A percentile compares a stretch with the other conserved stretches of the same genome.
phyloP scores from a whole-genome alignment of 2,888 invertebrate species.

The Drosophila anomalata region DNA sequence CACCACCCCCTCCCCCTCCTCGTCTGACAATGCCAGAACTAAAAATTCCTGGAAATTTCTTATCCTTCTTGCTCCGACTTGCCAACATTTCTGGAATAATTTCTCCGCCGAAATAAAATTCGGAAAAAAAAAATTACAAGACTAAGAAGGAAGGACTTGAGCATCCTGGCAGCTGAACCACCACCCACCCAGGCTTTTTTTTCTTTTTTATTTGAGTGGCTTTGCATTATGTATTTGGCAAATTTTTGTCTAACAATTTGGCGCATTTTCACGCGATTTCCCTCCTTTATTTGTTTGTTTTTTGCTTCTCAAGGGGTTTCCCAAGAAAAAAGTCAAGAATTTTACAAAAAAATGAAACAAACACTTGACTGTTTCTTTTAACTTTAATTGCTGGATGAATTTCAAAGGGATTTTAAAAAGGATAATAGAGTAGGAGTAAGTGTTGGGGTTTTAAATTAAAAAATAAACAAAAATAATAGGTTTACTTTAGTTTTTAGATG shows the following conservation, averaged over 20 bases:
- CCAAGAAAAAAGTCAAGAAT: neutral
- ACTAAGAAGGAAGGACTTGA: neutral
- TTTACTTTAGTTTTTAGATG: neutral
- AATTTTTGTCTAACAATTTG: slow-evolving; percentile 72
- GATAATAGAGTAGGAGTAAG: neutral
- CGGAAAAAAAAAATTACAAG: slow-evolving; percentile 47
- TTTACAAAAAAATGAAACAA: slow-evolving; percentile 13
- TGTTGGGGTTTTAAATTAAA: neutral
- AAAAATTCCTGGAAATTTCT: slow-evolving; percentile 18
- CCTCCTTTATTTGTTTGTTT: slow-evolving; percentile 51
- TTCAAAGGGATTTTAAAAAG: neutral
- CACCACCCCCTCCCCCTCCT: neutral
- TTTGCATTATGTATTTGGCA: slow-evolving; percentile 72
- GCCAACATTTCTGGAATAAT: slow-evolving; percentile 70
- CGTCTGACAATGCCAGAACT: slow-evolving; percentile 70
- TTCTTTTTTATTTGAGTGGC: slow-evolving; percentile 21
- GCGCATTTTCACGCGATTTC: slow-evolving; percentile 76
- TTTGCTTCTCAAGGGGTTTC: slow-evolving; percentile 6
- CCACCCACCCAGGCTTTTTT: neutral
- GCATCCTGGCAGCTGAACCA: slow-evolving; percentile 28
- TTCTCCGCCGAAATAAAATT: slow-evolving; percentile 48
- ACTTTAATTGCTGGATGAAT: slow-evolving; percentile 58
- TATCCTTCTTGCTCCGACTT: slow-evolving; percentile 32
- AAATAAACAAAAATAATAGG: neutral
- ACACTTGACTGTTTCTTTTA: slow-evolving; percentile 66